phyloP scores from a whole-genome alignment of 2,888 invertebrate species.

The Pyrrhia umbra region DNA sequence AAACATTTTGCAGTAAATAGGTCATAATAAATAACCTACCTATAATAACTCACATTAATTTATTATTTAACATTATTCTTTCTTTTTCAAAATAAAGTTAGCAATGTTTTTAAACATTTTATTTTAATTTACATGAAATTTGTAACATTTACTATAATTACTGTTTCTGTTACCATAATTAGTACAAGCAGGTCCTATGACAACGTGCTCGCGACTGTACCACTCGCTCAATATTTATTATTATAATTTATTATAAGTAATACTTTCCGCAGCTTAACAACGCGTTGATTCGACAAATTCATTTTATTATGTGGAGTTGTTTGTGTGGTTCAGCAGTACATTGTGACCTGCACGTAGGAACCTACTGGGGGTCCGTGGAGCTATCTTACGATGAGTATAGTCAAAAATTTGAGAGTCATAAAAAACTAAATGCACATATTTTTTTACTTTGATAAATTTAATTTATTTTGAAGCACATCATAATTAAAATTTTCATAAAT shows the following conservation, averaged over 20 bases:
- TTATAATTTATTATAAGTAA: conserved; percentile 16
- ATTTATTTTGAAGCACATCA: neutral
- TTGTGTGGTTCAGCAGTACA: neutral
- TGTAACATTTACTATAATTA: neutral
- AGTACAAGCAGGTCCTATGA: neutral
- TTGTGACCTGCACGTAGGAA: no score
- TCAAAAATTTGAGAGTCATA: no score
- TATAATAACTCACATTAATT: neutral
- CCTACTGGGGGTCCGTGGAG: no score
- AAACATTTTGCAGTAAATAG: neutral
- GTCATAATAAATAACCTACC: neutral
- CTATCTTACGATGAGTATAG: no score
- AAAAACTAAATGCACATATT: neutral
- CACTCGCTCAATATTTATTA: neutral
- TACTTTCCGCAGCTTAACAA: neutral
- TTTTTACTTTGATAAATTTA: neutral
- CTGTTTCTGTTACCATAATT: neutral
- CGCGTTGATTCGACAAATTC: conserved; percentile 16
- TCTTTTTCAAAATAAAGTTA: neutral
- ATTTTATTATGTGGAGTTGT: neutral
- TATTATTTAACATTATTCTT: neutral
- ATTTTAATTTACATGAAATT: neutral
- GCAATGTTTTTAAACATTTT: neutral
- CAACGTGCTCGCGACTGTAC: conserved; percentile 7
- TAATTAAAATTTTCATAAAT: neutral